Conservation (phyloP, 2,113 vertebrate species). For the Cyprinodon variegatus region DNA sequence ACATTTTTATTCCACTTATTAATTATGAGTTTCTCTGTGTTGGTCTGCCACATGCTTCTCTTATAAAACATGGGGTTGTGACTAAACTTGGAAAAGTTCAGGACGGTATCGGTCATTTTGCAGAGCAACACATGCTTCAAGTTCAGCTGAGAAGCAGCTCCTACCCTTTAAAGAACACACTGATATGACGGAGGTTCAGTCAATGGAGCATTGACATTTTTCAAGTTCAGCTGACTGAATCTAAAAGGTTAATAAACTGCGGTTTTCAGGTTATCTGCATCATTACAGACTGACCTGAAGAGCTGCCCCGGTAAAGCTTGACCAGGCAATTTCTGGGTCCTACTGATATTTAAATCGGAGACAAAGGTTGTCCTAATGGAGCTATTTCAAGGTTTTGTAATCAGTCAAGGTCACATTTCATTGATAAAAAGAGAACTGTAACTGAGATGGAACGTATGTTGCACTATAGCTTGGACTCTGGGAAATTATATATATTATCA, state of each 20-base stretch:
- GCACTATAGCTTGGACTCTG: background rate
- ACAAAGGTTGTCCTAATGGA: background rate
- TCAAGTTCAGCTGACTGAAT: conserved; percentile 17
- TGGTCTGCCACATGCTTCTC: background rate
- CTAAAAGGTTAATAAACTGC: conserved; percentile 35
- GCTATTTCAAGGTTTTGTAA: conserved; percentile 2
- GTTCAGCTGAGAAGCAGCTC: conserved; percentile 27
- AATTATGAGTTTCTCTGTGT: background rate
- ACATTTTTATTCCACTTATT: background rate
- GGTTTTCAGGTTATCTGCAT: conserved; percentile 29
- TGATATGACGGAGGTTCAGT: conserved; percentile 24
- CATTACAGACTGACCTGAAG: conserved; percentile 22
- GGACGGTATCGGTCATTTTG: background rate
- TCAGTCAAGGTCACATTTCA: conserved; percentile 6
- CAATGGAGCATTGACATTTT: conserved; percentile 36
- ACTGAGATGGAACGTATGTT: background rate
- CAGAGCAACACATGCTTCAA: background rate
- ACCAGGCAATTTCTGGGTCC: conserved; percentile 6
- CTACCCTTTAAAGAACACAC: conserved; percentile 20
- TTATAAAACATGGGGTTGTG: background rate
- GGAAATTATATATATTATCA: background rate
- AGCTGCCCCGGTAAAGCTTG: background rate
- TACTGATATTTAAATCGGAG: conserved; percentile 12
- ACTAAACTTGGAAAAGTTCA: background rate
- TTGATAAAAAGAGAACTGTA: background rate